Evolutionary conservation across 2,113 vertebrate species (phyloP).

Genomic region (Piaya cayana): DNA sequence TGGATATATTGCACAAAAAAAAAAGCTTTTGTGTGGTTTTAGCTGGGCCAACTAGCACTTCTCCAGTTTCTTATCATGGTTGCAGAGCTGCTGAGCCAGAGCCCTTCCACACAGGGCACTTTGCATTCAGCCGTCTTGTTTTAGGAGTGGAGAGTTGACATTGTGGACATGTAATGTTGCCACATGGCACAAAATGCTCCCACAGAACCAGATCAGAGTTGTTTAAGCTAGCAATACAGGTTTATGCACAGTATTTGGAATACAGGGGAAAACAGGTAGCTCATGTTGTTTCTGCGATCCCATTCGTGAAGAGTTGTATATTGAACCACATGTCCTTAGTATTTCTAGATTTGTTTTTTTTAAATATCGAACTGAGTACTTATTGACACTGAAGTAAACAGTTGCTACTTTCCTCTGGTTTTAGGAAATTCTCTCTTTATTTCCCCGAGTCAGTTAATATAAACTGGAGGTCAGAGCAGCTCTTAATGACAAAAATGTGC

Average conservation of each 20-base stretch:
- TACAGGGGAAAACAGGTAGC: accelerated
- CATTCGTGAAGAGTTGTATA: neutral
- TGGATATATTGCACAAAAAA: neutral
- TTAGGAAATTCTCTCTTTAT: neutral
- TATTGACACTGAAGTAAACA: neutral
- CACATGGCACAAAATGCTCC: neutral
- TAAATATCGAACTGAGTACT: neutral
- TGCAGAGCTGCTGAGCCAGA: neutral
- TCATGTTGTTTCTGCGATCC: neutral
- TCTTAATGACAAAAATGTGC: neutral
- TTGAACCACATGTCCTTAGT: neutral
- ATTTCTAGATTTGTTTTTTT: neutral
- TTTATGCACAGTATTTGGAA: neutral
- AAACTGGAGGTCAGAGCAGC: neutral
- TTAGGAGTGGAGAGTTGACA: neutral
- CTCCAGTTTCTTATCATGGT: neutral
- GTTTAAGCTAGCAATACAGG: neutral
- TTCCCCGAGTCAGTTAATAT: neutral
- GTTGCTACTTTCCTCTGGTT: neutral
- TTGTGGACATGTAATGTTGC: neutral
- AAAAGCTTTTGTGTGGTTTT: neutral
- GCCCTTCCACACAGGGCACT: neutral
- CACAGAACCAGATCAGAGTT: neutral
- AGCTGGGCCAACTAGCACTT: neutral
- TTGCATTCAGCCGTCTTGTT: neutral